Evolutionary conservation across 2,113 vertebrate genomes (phyloP).

Genomic region (Mustelus asterias): DNA sequence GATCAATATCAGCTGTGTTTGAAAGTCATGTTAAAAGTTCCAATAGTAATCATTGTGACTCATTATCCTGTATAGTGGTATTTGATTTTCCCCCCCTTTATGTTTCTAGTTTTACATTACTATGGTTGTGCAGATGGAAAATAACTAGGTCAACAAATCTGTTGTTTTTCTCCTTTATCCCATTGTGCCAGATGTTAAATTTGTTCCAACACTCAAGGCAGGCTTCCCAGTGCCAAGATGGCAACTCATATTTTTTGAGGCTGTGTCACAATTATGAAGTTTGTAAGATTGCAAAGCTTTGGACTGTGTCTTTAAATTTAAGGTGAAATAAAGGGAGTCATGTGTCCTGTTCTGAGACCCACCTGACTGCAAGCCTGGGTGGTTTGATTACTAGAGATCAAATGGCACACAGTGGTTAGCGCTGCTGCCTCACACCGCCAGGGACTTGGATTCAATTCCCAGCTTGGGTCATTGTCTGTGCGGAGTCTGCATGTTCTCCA

Average conservation of each 20-base stretch:
- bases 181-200: slow-evolving; percentile 26
- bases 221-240: neutral
- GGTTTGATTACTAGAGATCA: too few relatives aligned
- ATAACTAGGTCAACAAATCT: slow-evolving; percentile 31
- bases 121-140: slow-evolving; percentile 27
- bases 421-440: too few relatives aligned
- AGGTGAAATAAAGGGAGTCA: too few relatives aligned
- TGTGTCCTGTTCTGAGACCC: too few relatives aligned
- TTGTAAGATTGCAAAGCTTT: too few relatives aligned
- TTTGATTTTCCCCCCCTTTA: neutral
- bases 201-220: slow-evolving; percentile 31
- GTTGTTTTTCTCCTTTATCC: neutral
- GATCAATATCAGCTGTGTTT: neutral
- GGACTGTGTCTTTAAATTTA: too few relatives aligned
- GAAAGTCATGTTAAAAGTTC: neutral
- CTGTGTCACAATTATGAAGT: neutral
- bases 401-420: too few relatives aligned
- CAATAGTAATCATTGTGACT: neutral
- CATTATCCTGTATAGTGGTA: neutral
- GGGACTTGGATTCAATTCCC: too few relatives aligned
- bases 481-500: too few relatives aligned
- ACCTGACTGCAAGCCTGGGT: too few relatives aligned
- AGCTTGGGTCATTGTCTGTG: too few relatives aligned
- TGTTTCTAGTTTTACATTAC: slow-evolving; percentile 8
- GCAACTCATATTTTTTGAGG: neutral